Percentiles rank a stretch among this genome's conserved stretches.
Conservation (phyloP, 64 coral and sea anemone genomes). For the Pocillopora damicornis region DNA sequence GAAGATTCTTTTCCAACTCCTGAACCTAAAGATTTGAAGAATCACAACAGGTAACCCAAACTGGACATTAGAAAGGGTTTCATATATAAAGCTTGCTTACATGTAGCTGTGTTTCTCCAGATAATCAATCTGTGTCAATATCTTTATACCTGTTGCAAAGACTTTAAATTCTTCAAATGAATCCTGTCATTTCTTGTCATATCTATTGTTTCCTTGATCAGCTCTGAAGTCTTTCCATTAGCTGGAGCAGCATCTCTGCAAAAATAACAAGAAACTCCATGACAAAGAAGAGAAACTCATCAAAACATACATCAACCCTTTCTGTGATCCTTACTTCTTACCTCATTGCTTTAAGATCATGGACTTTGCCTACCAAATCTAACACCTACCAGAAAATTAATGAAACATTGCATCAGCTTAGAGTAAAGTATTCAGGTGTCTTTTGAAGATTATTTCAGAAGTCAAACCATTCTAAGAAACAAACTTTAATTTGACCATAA, state of each 20-base stretch:
- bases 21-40: background rate
- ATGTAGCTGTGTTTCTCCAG: too few species aligned
- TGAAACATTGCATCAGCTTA: background rate
- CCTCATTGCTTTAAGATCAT: slow-evolving; percentile 14
- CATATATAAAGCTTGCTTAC: background rate
- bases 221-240: slow-evolving; percentile 13
- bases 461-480: too few species aligned
- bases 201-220: slow-evolving; percentile 1
- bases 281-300: background rate
- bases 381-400: background rate
- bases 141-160: slow-evolving; percentile 10
- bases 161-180: slow-evolving; percentile 18
- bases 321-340: background rate
- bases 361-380: slow-evolving; percentile 17
- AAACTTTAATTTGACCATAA: too few species aligned
- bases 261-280: background rate
- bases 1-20: background rate
- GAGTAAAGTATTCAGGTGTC: too few species aligned
- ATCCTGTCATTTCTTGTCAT: slow-evolving; percentile 1
- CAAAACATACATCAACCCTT: background rate
- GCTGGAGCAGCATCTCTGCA: background rate
- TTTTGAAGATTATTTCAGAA: too few species aligned
- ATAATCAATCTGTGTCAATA: too few species aligned
- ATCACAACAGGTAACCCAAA: background rate
- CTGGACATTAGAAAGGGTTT: background rate